Evolutionary conservation across 92 coral and sea anemone species (phyloP).

Genomic region (Meandrina meandrites): DNA sequence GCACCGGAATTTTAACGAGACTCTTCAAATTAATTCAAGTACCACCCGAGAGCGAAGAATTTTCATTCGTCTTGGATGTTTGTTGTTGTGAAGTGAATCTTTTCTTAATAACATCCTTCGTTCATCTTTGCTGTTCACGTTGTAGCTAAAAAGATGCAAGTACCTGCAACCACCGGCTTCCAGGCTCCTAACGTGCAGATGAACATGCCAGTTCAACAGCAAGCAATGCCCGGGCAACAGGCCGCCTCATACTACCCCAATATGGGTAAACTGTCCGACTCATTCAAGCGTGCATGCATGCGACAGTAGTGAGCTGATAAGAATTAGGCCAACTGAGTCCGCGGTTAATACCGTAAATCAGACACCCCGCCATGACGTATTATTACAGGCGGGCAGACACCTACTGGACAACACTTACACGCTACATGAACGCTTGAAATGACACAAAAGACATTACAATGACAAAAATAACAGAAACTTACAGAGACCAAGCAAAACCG

Average conservation of each 20-base stretch:
- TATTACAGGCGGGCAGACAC: not conserved
- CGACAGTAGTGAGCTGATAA: not conserved
- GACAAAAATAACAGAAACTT: not conserved
- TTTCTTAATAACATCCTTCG: not conserved
- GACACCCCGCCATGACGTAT: not conserved
- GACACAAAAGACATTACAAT: not conserved
- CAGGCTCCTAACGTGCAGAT: conserved; percentile 11
- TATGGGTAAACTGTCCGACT: conserved; percentile 43
- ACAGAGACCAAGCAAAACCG: too few relatives aligned
- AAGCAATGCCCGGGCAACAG: conserved; percentile 49
- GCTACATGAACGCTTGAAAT: not conserved
- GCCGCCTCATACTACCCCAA: conserved; percentile 54
- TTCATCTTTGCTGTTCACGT: not conserved
- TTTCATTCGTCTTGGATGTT: not conserved
- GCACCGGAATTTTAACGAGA: not conserved
- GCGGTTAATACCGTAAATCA: not conserved
- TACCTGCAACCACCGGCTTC: conserved; percentile 34
- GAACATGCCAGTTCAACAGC: conserved; percentile 40
- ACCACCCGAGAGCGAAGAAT: not conserved
- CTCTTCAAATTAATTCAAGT: not conserved
- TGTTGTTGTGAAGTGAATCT: not conserved
- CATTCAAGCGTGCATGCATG: not conserved
- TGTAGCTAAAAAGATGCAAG: conserved; percentile 54
- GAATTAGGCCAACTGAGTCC: not conserved
- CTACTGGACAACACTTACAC: not conserved